A percentile compares a stretch with the other conserved stretches of the same genome.
phyloP scores from a whole-genome alignment of 1,140 invertebrate genomes.

The Drusus annulatus region DNA sequence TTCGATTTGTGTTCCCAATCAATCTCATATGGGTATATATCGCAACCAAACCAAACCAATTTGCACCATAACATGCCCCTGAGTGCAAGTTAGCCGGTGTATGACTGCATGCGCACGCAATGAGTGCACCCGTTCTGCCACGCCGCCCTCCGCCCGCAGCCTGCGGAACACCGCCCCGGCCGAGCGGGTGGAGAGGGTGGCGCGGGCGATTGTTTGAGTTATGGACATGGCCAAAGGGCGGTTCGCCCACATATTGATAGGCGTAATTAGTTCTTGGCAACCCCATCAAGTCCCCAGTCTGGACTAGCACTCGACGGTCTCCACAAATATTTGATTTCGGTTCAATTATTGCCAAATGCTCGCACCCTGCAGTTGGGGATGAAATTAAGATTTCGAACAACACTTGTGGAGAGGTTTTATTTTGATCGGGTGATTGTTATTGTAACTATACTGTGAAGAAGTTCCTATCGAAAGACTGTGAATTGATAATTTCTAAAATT shows the following conservation, averaged over 20 bases:
- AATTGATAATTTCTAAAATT: too few relatives aligned
- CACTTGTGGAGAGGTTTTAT: not conserved
- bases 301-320: not conserved
- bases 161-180: too few relatives aligned
- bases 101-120: too few relatives aligned
- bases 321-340: slow-evolving; percentile 1
- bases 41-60: too few relatives aligned
- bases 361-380: not conserved
- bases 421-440: too few relatives aligned
- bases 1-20: too few relatives aligned
- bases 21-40: too few relatives aligned
- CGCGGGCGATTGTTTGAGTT: slow-evolving; percentile 31
- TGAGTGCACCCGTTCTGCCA: not conserved
- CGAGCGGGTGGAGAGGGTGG: too few relatives aligned
- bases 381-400: not conserved
- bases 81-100: too few relatives aligned
- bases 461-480: too few relatives aligned
- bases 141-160: not conserved
- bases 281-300: slow-evolving; percentile 3
- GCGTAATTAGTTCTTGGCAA: slow-evolving; percentile 38
- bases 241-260: slow-evolving; percentile 34
- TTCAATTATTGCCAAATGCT: slow-evolving; percentile 1
- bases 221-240: slow-evolving; percentile 25
- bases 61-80: too few relatives aligned
- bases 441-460: too few relatives aligned